Conservation (phyloP, 1,140 invertebrate species). For the roundworm (Caenorhabditis elegans) region WBcel235 BX284606.5:12462501-12463000, state of each 20-base stretch:
- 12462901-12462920: background rate
- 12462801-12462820: too few relatives aligned
- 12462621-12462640: background rate
- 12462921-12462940: background rate
- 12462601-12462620: slow-evolving; percentile 27
- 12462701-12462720: background rate
- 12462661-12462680: slow-evolving; percentile 30
- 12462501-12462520: too few relatives aligned
- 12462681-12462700: background rate
- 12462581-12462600: background rate
- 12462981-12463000: background rate
- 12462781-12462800: background rate
- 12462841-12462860: too few relatives aligned
- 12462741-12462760: background rate
- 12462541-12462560: too few relatives aligned
- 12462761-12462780: background rate
- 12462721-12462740: background rate
- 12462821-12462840: too few relatives aligned
- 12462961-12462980: background rate
- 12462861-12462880: too few relatives aligned
- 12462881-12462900: background rate
- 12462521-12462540: too few relatives aligned
- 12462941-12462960: background rate
- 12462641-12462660: slow-evolving; percentile 8
- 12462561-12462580: too few relatives aligned